Base-by-base conservation (phyloP, 2,113 vertebrate genomes). In the Syngnathus scovelli region DNA sequence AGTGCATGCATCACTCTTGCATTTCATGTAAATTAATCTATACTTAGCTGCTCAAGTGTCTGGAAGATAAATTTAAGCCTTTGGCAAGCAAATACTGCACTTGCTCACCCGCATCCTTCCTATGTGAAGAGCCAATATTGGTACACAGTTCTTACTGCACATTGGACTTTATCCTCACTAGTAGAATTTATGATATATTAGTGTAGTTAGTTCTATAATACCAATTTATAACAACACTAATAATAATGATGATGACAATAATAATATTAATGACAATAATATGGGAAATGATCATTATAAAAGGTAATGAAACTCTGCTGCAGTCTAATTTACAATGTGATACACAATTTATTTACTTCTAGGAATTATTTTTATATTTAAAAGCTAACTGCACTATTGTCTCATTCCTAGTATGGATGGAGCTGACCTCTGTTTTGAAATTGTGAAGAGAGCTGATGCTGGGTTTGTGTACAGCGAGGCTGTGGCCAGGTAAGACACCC, bases 391-490 rank as follows among this genome's bases (percentile, higher is more conserved):
- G 16, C 21, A 18, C 18, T 49, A 5, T 16, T 44, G 23, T 1
- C 19, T 16, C 36, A 13, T 5, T 44, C 80, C 51, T 87, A 98
- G 95, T 83, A 97, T 98, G 95, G 95, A 98, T 79, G 95, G 94
- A 85, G 95, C 94, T 23, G 94, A 95, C 83, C 90, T 97, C 78
- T 97, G 94, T 86, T 98, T 95, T 85, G 95, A 96, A 91, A 96
- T 95, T 6, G 94, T 96, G 66, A 98, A 98, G 87, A 84, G 94
- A 86, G 95, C 94, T 4, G 95, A 98, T 64, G 95, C 95, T 74
- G 95, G 95, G 58, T 98, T 98, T 83, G 95, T 98, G 66, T 98
- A 97, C 94, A 96, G 95, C 0, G 95, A 98, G 88, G 95, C 95
- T 37, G 95, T 98, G 81, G 95, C 95, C 88, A 96, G 95, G 95